Evolutionary conservation across 2,888 invertebrate genomes (phyloP).

Genomic region (Dynastes hyllus): DNA sequence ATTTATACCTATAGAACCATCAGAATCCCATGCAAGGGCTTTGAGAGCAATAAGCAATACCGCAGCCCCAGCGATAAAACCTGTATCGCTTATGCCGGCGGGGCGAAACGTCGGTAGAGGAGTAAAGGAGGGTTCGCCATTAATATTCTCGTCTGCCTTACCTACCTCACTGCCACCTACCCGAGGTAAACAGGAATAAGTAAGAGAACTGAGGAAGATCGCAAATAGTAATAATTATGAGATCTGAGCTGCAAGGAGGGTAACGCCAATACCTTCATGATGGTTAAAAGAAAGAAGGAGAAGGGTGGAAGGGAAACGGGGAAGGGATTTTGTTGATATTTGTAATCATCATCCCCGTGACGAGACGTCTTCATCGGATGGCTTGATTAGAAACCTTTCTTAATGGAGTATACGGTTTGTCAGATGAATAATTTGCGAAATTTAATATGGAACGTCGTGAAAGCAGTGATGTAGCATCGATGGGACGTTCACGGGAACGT

Average conservation of each 20-base stretch:
- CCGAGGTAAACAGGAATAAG: background rate
- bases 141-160: slow-evolving; percentile 33
- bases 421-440: slow-evolving; percentile 1
- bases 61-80: too few relatives aligned
- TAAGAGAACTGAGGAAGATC: background rate
- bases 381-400: slow-evolving; percentile 14
- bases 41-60: too few relatives aligned
- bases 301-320: background rate
- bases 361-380: background rate
- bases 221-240: slow-evolving; percentile 11
- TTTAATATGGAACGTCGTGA: background rate
- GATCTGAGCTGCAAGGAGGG: background rate
- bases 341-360: background rate
- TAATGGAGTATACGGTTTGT: slow-evolving; percentile 13
- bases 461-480: too few relatives aligned
- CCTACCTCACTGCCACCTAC: slow-evolving; percentile 6
- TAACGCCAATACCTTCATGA: too few relatives aligned
- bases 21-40: too few relatives aligned
- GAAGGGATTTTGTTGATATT: slow-evolving; percentile 3
- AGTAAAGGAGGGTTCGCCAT: background rate
- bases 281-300: too few relatives aligned
- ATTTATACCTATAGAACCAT: too few relatives aligned
- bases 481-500: too few relatives aligned
- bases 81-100: background rate
- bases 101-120: background rate